Conservation (phyloP, 2,797 vertebrate genomes). For the Ataeniobius toweri region DNA sequence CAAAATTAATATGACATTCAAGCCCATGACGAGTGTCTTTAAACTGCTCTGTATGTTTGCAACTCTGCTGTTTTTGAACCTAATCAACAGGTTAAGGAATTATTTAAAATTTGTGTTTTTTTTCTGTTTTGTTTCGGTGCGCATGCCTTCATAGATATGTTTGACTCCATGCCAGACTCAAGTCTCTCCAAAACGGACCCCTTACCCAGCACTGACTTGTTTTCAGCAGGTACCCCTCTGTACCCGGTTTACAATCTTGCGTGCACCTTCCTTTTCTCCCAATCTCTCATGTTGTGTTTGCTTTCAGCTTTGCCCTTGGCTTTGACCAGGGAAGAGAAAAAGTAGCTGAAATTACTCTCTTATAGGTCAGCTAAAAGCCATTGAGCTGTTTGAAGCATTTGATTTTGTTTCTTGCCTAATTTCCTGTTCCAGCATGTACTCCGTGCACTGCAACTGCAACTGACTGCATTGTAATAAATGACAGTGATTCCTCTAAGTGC, state of each 20-base stretch:
- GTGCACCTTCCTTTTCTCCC: constrained; percentile 39
- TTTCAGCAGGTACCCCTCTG: constrained; percentile 90
- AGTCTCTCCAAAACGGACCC: constrained; percentile 83
- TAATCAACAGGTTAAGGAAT: constrained; percentile 13
- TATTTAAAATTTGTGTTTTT: constrained; percentile 13
- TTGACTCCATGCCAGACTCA: constrained; percentile 88
- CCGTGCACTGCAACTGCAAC: constrained; percentile 32
- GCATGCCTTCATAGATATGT: constrained; percentile 91
- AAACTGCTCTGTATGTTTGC: constrained; percentile 11
- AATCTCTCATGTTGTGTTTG: constrained; percentile 53
- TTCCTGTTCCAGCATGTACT: constrained; percentile 56
- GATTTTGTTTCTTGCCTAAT: constrained; percentile 32
- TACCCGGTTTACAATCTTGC: constrained; percentile 22
- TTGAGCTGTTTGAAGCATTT: constrained; percentile 44
- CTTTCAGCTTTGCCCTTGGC: constrained; percentile 53
- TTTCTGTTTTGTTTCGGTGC: constrained; percentile 75
- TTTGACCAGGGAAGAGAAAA: constrained; percentile 36
- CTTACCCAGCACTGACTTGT: constrained; percentile 90
- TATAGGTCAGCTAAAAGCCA: constrained; percentile 47
- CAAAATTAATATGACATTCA: neutral
- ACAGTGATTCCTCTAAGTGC: constrained; percentile 16
- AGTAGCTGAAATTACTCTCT: constrained; percentile 44
- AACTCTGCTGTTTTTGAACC: constrained; percentile 30
- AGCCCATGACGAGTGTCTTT: neutral
- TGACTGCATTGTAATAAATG: constrained; percentile 31